Evolutionary conservation across 2,113 vertebrate genomes (phyloP).

Genomic region (Mormyrus lacerda): DNA sequence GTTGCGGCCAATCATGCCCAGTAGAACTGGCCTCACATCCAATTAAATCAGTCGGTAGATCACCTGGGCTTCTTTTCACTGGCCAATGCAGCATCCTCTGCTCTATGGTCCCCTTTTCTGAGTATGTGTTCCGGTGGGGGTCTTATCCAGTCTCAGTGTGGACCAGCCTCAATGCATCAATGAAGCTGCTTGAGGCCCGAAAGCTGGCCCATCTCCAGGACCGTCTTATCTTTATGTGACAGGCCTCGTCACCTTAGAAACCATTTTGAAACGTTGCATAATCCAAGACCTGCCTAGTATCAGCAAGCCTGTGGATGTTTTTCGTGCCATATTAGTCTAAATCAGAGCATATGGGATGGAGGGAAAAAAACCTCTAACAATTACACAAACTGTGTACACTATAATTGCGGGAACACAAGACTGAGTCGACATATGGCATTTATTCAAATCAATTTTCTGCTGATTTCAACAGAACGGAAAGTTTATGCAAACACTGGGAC

Average conservation of each 20-base stretch:
- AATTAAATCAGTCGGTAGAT: constrained; percentile 58
- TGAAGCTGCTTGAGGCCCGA: background rate
- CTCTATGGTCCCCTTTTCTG: background rate
- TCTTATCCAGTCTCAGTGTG: background rate
- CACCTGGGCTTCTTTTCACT: background rate
- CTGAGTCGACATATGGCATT: constrained; percentile 8
- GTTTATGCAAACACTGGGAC: background rate
- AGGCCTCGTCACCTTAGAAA: background rate
- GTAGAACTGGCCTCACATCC: constrained; percentile 69
- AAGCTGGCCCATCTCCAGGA: background rate
- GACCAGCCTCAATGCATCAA: background rate
- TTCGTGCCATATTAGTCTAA: background rate
- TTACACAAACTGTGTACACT: constrained; percentile 1
- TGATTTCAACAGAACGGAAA: background rate
- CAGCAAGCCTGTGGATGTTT: background rate
- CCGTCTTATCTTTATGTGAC: background rate
- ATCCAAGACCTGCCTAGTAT: background rate
- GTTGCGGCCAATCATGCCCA: constrained; percentile 73
- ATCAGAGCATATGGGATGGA: constrained; percentile 10
- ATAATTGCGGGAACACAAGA: background rate
- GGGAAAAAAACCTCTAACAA: background rate
- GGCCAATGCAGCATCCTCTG: background rate
- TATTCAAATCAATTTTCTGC: constrained; percentile 6
- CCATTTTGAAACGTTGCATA: background rate
- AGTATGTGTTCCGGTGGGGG: background rate